Conservation (phyloP, 2,113 vertebrate genomes). For the Phylloscopus whistleri region DNA sequence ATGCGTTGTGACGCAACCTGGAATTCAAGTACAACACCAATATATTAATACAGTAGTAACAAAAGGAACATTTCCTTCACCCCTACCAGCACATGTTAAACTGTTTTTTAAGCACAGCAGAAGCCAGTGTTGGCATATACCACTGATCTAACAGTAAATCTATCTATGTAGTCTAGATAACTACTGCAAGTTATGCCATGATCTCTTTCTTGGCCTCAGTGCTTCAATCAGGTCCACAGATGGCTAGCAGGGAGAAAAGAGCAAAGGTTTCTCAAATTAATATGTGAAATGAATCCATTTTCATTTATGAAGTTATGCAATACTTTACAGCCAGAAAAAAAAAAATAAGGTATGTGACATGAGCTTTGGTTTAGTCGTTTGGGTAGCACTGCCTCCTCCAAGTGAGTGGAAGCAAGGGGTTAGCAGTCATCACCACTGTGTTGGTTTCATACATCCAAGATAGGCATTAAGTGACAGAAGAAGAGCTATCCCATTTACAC, state of each 20-base stretch:
- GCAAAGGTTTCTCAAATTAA: not conserved
- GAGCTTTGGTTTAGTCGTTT: not conserved
- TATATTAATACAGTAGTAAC: not conserved
- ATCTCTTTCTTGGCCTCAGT: not conserved
- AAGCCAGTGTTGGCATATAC: not conserved
- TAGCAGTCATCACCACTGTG: not conserved
- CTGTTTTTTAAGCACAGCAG: not conserved
- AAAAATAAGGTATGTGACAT: not conserved
- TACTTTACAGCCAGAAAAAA: not conserved
- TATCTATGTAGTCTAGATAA: not conserved
- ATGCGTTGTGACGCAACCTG: conserved; percentile 97
- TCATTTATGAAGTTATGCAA: not conserved
- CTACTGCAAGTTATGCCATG: not conserved
- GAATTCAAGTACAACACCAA: not conserved
- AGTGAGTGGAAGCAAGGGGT: rapidly evolving
- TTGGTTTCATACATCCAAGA: not conserved
- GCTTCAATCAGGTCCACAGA: not conserved
- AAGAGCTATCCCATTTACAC: not conserved
- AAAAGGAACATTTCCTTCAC: not conserved
- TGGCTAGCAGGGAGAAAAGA: not conserved
- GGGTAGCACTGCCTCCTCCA: not conserved
- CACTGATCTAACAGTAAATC: not conserved
- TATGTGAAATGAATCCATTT: not conserved
- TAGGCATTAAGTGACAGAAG: not conserved
- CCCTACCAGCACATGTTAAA: not conserved